Evolutionary conservation across 2,888 invertebrate species (phyloP), one percentile per base, ranked within the genome.

Genomic region (Hofmannophila pseudospretella): DNA sequence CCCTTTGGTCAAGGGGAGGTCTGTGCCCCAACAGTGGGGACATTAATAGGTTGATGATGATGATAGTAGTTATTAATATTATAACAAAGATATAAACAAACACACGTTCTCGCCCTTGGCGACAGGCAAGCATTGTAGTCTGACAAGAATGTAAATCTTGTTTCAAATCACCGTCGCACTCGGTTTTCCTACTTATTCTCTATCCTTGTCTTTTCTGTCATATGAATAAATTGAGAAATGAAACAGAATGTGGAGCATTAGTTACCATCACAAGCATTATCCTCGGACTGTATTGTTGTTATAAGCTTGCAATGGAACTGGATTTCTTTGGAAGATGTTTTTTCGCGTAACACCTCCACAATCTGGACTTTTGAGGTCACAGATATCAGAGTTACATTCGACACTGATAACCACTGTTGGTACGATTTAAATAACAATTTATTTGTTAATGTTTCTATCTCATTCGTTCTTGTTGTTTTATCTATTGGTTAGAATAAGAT

Each of bases 381-480:
- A 73, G 67, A 73, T 74, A 68, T 68, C 73, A 74, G 69, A 67
- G 57, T 57, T 51, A 53, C 50, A 54, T 60, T 67, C 60, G 49
- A 52, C 60, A 59, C 3, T 59, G 66, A 66, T 58, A 51, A 57
- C 51, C 49, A 50, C 44, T 45, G 45, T 45, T 45, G 41, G 38
- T 47, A 49, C 45, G 46, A 46, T 51, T 52, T 51, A 47, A 47
- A 25, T 34, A 9, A 38, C 52, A 44, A 50, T 42, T 39, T 41
- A 47, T 49, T 49, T 51, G 48, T 50, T 48, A 39, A 40, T 37
- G 30, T 31, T 34, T 45, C 50, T 39, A 47, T 74, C 74, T 54
- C 64, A 34, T 42, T 75, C 65, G 31, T 47, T 41, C 64, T 12
- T 45, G 39, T 31, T 31, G 47, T 43, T 26, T 34, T 12, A 42